Percentiles rank a stretch among this genome's conserved stretches.
Evolutionary conservation across 2,113 vertebrate genomes (phyloP).

Genomic region (Vicugna pacos): DNA sequence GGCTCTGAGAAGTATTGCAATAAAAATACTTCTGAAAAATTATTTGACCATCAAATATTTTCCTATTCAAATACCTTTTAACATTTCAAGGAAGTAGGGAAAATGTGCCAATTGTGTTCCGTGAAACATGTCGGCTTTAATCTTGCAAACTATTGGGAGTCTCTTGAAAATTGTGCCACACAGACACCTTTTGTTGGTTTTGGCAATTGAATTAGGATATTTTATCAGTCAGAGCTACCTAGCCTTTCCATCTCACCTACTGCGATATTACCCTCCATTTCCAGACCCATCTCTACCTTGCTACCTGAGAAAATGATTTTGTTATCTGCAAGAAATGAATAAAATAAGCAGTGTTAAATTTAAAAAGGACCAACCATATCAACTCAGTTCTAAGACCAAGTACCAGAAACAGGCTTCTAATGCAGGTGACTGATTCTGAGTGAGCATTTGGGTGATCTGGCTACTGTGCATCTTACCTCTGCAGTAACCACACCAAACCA

Average conservation of each 20-base stretch:
- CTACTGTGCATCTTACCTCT: not conserved
- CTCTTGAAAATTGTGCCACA: not conserved
- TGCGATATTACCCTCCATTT: not conserved
- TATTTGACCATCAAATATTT: not conserved
- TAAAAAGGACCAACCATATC: not conserved
- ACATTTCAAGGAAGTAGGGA: not conserved
- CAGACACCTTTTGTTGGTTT: not conserved
- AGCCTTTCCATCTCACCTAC: not conserved
- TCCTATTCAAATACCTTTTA: not conserved
- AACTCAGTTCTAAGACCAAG: not conserved
- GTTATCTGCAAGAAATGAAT: not conserved
- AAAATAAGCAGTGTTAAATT: not conserved
- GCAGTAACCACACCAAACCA: not conserved
- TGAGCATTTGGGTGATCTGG: not conserved
- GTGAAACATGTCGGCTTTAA: not conserved
- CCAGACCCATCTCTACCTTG: not conserved
- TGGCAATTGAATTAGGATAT: not conserved
- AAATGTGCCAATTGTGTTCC: not conserved
- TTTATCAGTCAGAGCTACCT: not conserved
- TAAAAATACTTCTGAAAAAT: constrained; percentile 11
- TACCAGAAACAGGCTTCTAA: not conserved
- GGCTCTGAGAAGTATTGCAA: not conserved
- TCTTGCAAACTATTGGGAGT: not conserved
- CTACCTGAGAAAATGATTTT: not conserved
- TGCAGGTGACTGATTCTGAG: not conserved